Conservation (phyloP, 2,888 invertebrate species). For the Frankliniella fusca region DNA sequence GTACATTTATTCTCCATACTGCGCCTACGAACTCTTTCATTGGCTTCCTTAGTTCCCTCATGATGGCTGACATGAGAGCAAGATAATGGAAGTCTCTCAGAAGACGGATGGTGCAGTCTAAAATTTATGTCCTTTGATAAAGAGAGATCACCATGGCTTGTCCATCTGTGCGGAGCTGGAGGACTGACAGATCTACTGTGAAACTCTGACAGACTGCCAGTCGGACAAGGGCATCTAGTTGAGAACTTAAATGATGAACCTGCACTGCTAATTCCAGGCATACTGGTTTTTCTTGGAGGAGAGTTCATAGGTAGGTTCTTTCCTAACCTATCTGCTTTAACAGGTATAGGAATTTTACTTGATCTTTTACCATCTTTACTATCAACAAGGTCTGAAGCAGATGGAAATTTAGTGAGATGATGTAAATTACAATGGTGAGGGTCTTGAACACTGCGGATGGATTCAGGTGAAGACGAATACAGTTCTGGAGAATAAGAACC, state of each 20-base stretch:
- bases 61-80: not conserved
- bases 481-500: not conserved
- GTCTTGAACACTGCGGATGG: slow-evolving; percentile 2
- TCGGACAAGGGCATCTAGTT: not conserved
- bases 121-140: not conserved
- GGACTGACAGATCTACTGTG: slow-evolving; percentile 21
- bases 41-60: not conserved
- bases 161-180: not conserved
- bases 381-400: not conserved
- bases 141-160: slow-evolving; percentile 3
- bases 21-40: not conserved
- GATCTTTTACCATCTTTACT: not conserved
- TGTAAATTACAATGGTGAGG: not conserved
- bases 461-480: slow-evolving; percentile 7
- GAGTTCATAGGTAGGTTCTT: not conserved
- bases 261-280: not conserved
- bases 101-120: not conserved
- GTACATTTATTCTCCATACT: slow-evolving; percentile 2
- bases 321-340: not conserved
- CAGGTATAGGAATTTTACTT: slow-evolving; percentile 10
- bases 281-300: slow-evolving; percentile 1
- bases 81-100: not conserved
- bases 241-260: not conserved
- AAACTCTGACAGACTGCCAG: slow-evolving; percentile 3
- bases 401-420: not conserved